Conservation (phyloP, 2,797 vertebrate genomes). For the Anguilla megastoma region DNA sequence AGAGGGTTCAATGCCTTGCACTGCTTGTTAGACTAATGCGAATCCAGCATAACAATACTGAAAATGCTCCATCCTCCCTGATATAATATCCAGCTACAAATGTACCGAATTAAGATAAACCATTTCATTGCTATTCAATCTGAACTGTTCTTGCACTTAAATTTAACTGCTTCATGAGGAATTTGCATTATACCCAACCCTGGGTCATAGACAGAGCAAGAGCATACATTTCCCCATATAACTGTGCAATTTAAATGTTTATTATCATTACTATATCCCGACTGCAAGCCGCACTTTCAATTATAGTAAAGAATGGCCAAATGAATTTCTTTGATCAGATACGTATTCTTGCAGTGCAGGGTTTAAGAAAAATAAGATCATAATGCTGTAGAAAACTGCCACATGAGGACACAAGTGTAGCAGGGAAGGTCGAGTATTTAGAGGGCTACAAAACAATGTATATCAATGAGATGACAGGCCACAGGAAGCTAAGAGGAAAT, state of each 20-base stretch:
- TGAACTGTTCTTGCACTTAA: conserved; percentile 3
- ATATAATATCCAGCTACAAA: conserved; percentile 1
- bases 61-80: neutral
- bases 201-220: conserved; percentile 9
- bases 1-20: neutral
- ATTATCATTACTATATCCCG: conserved; percentile 26
- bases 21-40: conserved; percentile 10
- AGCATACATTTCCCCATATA: conserved; percentile 1
- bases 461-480: conserved; percentile 8
- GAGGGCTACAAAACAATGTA: neutral
- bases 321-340: conserved; percentile 16
- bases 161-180: conserved; percentile 12
- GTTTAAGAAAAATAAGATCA: conserved; percentile 26
- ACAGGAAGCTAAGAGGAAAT: conserved; percentile 1
- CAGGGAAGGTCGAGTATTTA: neutral
- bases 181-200: conserved; percentile 7
- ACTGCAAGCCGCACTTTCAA: conserved; percentile 26
- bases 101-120: conserved; percentile 2
- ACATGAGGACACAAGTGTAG: neutral
- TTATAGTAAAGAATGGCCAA: conserved; percentile 9
- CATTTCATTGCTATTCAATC: neutral
- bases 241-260: conserved; percentile 11
- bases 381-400: conserved; percentile 4
- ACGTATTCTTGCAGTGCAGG: conserved; percentile 11
- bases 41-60: conserved; percentile 2